Percentiles rank a stretch among this genome's conserved stretches.
phyloP scores from a whole-genome alignment of 2,113 vertebrate genomes.

The Oreochromis spilurus region DNA sequence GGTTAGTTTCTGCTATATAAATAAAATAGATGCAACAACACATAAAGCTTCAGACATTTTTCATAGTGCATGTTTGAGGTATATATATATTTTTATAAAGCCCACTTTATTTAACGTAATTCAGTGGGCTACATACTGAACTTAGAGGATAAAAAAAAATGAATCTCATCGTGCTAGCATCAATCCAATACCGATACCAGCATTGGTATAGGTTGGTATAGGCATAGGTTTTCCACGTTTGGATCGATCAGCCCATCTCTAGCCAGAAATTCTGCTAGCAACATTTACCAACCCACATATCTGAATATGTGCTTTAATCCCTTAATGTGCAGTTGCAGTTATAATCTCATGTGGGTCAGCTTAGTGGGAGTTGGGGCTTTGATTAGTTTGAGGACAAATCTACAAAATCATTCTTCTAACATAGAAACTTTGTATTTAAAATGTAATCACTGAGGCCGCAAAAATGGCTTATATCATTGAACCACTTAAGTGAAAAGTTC shows the following conservation, averaged over 20 bases:
- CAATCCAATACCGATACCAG: background rate
- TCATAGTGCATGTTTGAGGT: background rate
- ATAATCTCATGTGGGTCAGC: background rate
- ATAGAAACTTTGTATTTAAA: background rate
- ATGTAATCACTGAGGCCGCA: background rate
- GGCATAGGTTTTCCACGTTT: background rate
- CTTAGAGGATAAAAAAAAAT: background rate
- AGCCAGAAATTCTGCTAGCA: background rate
- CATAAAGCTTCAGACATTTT: background rate
- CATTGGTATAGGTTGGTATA: background rate
- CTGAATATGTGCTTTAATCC: background rate
- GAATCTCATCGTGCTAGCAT: background rate
- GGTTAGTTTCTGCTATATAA: background rate
- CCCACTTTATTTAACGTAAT: background rate
- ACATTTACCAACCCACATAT: background rate
- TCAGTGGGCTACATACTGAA: background rate
- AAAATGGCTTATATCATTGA: background rate
- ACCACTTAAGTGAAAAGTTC: background rate
- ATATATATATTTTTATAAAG: background rate
- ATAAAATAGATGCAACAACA: background rate
- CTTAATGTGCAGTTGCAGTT: background rate
- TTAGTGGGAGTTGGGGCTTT: constrained; percentile 1
- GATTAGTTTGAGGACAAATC: background rate
- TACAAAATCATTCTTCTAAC: background rate
- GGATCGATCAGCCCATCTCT: background rate